Percentiles rank a stretch among this genome's conserved stretches.
phyloP scores from a whole-genome alignment of 2,113 vertebrate species.

The Actenoides lindsayi region DNA sequence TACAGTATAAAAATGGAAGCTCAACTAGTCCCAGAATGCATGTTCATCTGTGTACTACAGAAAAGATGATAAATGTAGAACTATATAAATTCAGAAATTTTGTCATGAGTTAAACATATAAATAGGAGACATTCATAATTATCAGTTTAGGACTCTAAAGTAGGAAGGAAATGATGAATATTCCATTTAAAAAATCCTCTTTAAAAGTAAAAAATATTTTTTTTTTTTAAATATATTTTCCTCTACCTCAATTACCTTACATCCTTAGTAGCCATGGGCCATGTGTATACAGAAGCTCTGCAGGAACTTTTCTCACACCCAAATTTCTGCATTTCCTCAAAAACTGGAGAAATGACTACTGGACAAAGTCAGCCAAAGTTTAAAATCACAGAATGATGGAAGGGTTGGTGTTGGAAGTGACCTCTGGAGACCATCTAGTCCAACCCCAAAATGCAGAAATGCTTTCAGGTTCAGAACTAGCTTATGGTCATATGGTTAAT shows the following conservation, averaged over 20 bases:
- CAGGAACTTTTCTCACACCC: not conserved
- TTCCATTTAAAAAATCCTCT: not conserved
- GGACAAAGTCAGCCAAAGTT: not conserved
- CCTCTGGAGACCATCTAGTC: not conserved
- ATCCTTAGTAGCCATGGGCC: not conserved
- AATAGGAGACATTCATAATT: not conserved
- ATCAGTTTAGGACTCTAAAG: not conserved
- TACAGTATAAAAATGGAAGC: not conserved
- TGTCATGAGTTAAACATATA: not conserved
- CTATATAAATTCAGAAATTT: not conserved
- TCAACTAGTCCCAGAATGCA: not conserved
- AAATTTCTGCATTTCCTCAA: not conserved
- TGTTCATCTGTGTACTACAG: not conserved
- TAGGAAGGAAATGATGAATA: not conserved
- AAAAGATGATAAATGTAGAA: not conserved
- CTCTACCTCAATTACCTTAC: not conserved
- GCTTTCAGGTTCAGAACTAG: conserved; percentile 25
- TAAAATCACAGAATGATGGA: not conserved
- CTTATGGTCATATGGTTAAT: not conserved
- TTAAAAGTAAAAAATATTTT: not conserved
- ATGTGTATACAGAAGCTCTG: not conserved
- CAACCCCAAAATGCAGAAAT: conserved; percentile 3
- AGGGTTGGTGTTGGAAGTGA: not conserved
- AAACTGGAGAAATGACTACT: conserved; percentile 24
- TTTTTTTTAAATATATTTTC: not conserved